These are phyloP conservation scores for Eidolon dupreanum DNA, from an alignment of 2,797 vertebrate species.

Conservation along the genomic window DNA sequence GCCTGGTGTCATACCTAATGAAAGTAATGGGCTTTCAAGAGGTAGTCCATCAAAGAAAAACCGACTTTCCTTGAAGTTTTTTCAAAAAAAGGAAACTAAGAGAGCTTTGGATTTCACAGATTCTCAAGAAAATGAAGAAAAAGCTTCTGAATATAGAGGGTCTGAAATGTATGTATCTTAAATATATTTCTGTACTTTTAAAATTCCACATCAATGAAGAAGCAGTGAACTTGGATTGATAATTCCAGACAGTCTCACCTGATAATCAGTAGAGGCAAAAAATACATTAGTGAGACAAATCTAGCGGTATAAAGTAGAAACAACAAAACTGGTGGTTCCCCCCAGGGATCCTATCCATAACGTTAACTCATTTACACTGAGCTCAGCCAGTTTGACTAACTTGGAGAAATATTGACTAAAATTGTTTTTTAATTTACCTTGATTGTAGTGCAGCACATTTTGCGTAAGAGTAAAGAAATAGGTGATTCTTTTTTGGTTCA, in stretches of 20 bases:
- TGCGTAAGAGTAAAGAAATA: neutral
- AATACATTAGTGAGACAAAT: neutral
- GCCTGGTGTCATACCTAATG: constrained; percentile 91
- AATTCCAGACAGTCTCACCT: neutral
- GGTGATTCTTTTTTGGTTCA: neutral
- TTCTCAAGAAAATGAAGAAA: constrained; percentile 88
- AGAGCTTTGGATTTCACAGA: constrained; percentile 95
- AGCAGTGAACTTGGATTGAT: neutral
- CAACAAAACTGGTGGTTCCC: neutral
- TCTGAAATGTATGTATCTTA: constrained; percentile 86
- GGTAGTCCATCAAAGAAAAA: constrained; percentile 93
- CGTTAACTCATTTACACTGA: neutral
- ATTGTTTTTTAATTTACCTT: constrained; percentile 17
- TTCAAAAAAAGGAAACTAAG: constrained; percentile 97
- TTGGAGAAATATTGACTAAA: neutral
- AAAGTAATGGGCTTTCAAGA: constrained; percentile 85
- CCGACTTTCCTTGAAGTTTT: constrained; percentile 95
- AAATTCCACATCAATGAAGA: neutral
- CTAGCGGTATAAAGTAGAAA: neutral
- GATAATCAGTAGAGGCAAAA: neutral
- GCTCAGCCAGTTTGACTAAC: neutral
- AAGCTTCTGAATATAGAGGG: constrained; percentile 84
- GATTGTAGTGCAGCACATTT: neutral
- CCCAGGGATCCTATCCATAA: neutral
- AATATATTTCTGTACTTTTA: neutral